Percentiles rank a stretch among this genome's conserved stretches.
phyloP scores from a whole-genome alignment of 2,797 vertebrate species.

The Sebastiscus tertius region DNA sequence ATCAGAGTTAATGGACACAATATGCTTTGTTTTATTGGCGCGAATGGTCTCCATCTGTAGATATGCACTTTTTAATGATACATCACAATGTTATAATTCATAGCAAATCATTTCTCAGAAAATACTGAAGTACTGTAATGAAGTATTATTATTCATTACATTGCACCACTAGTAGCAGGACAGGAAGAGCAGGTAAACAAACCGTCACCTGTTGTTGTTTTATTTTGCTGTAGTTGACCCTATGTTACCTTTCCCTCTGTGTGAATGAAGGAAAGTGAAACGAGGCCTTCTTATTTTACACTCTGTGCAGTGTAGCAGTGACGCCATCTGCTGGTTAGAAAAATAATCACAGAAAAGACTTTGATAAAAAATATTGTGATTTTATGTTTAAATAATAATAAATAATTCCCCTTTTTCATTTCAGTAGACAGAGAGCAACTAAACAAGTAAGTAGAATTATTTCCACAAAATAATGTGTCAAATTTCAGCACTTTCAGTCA shows the following conservation, averaged over 20 bases:
- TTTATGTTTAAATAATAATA: not conserved
- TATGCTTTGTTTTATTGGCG: too few species aligned
- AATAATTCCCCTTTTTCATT: slow-evolving; percentile 25
- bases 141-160: too few species aligned
- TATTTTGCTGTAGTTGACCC: not conserved
- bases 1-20: too few species aligned
- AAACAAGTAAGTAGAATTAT: slow-evolving; percentile 46
- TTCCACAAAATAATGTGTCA: not conserved
- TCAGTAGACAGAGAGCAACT: slow-evolving; percentile 21
- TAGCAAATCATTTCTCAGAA: too few species aligned
- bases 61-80: too few species aligned
- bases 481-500: not conserved
- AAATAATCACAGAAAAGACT: not conserved
- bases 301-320: slow-evolving; percentile 10
- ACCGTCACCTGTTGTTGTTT: not conserved
- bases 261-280: not conserved
- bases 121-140: too few species aligned
- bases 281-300: too few species aligned
- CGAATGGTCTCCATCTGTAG: too few species aligned
- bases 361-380: not conserved
- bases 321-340: slow-evolving; percentile 61
- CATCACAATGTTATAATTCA: too few species aligned
- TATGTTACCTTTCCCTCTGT: not conserved
- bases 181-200: not conserved
- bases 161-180: too few species aligned